phyloP scores from a whole-genome alignment of 2,888 invertebrate species.

The Diarsia brunnea region DNA sequence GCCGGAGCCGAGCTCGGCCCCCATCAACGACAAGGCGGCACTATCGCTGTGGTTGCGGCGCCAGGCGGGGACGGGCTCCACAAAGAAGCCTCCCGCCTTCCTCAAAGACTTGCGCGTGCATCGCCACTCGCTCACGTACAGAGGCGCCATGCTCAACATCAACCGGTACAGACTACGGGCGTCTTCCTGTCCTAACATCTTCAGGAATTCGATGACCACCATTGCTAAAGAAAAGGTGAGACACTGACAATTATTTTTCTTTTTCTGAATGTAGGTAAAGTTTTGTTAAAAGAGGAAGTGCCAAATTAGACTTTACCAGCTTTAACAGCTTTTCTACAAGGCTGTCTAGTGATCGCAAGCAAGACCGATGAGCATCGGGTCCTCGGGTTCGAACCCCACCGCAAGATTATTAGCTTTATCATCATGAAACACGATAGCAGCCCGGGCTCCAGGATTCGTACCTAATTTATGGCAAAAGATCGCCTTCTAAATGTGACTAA shows the following conservation, averaged over 20 bases:
- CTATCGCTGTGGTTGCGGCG: conserved; percentile 91
- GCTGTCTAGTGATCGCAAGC: neutral
- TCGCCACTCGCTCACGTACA: conserved; percentile 94
- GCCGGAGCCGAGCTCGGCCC: conserved; percentile 71
- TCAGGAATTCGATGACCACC: conserved; percentile 96
- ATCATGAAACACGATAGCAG: neutral
- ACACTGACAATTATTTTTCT: neutral
- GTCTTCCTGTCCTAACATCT: conserved; percentile 97
- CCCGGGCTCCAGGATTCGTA: neutral
- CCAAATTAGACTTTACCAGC: neutral
- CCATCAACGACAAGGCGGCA: conserved; percentile 85
- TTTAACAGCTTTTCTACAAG: neutral
- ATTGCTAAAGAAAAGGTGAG: conserved; percentile 94
- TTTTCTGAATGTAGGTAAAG: neutral
- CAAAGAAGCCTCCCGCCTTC: conserved; percentile 92
- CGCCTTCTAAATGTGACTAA: neutral
- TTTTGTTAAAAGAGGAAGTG: neutral
- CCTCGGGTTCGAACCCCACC: neutral
- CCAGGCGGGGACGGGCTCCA: conserved; percentile 82
- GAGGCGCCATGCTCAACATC: conserved; percentile 96
- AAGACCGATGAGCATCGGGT: neutral
- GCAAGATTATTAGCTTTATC: neutral
- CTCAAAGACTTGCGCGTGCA: conserved; percentile 94
- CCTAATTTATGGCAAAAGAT: neutral
- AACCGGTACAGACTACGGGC: conserved; percentile 95